Evolutionary conservation across 2,888 invertebrate genomes (phyloP), one percentile per base, ranked within the genome.

Genomic region (Digitonthophagus gazella): DNA sequence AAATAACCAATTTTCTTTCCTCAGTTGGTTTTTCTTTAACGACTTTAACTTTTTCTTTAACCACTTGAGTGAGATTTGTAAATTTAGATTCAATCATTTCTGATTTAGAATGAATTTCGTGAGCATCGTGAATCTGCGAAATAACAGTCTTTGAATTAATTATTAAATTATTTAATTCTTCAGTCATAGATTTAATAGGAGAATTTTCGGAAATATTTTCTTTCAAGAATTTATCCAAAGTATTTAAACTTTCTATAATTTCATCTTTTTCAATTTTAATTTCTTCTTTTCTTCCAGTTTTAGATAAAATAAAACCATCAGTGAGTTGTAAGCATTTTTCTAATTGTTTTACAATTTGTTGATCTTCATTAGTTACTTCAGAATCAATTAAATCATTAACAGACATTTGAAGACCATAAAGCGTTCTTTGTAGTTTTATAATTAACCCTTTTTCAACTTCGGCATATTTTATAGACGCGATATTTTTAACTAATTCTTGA

Each of bases 331-430:
- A 22, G 18, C 64, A 58, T 18, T 61, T 58, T 2, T 66, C 70
- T 15, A 70, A 66, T 11, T 65, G 20, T 15, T 68, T 6, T 0
- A 74, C 20, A 6, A 71, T 63, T 11, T 58, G 22, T 64, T 71
- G 64, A 15, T 74, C 74, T 8, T 8, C 28, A 44, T 28, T 8
- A 44, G 16, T 22, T 5, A 70, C 15, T 14, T 67, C 64, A 8
- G 16, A 44, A 64, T 80, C 80, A 16, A 78, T 76, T 57, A 82
- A 75, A 73, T 82, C 81, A 58, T 81, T 80, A 1, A 80, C 72
- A 1, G 76, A 73, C 64, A 76, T 81, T 76, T 83, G 81, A n/a
- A 83, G 66, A 1, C 76, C 74, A 70, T 79, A 76, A 11, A 82
- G 72, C 6, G 77, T 76, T 68, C 79, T 79, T 72, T 83, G 82